Evolutionary conservation across 2,888 invertebrate genomes (phyloP).

Genomic region (Himalopsyche kuldschensis): DNA sequence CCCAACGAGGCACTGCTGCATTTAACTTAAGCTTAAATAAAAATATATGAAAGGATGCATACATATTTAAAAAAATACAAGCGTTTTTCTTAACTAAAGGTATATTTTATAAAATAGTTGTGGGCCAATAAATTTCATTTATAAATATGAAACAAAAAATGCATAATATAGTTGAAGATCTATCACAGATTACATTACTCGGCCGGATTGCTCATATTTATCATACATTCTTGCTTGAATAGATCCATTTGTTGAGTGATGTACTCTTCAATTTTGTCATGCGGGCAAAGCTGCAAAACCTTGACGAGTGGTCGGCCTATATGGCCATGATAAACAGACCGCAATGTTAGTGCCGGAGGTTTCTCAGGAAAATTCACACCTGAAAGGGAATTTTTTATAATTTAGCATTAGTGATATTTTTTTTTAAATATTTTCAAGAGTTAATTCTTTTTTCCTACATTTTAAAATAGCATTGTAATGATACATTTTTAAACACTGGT

Average conservation of each 20-base stretch:
- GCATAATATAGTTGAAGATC: not conserved
- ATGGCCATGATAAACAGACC: slow-evolving; percentile 60
- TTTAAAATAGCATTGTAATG: too few species aligned
- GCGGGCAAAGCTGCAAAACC: slow-evolving; percentile 51
- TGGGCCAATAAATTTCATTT: too few species aligned
- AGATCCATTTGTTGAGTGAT: slow-evolving; percentile 56
- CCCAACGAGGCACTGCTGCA: not conserved
- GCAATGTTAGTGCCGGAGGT: slow-evolving; percentile 56
- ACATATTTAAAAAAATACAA: not conserved
- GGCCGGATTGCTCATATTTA: not conserved
- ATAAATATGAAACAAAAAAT: not conserved
- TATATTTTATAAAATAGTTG: too few species aligned
- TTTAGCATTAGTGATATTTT: too few species aligned
- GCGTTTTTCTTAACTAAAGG: not conserved
- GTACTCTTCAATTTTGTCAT: slow-evolving; percentile 54
- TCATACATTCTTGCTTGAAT: slow-evolving; percentile 54
- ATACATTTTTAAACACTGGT: too few species aligned
- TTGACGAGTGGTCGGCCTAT: slow-evolving; percentile 55
- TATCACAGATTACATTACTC: not conserved
- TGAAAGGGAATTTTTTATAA: slow-evolving; percentile 26
- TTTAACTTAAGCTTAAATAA: not conserved
- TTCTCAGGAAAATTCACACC: slow-evolving; percentile 59
- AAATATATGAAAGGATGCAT: not conserved
- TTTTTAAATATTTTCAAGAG: too few species aligned
- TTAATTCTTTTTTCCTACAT: too few species aligned